Conservation (phyloP, 1,140 invertebrate genomes). For the Drosophila mojavensis region DNA sequence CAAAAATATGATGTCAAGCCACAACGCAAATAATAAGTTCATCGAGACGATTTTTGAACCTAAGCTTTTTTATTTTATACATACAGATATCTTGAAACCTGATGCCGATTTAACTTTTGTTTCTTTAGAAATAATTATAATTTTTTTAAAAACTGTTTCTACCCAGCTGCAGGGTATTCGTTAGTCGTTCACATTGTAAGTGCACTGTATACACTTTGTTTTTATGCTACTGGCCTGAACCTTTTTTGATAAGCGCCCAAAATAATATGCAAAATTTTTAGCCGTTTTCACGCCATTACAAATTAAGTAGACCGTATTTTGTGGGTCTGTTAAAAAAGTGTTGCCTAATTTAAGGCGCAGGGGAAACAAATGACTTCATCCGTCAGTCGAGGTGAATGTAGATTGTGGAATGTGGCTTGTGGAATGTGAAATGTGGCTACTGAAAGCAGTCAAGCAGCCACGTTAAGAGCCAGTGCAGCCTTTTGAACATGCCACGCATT, state of each 20-base stretch:
- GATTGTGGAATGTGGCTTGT: slow-evolving; percentile 1
- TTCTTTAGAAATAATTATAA: no score
- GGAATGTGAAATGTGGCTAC: slow-evolving; percentile 2
- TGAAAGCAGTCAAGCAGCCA: slow-evolving; percentile 7
- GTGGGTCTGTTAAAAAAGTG: slow-evolving; percentile 3
- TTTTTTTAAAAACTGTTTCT: not conserved
- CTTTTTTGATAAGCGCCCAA: slow-evolving; percentile 31
- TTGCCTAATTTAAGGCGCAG: slow-evolving; percentile 26
- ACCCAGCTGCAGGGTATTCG: not conserved
- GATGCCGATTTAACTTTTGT: no score
- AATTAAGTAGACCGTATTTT: slow-evolving; percentile 11
- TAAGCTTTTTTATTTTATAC: no score
- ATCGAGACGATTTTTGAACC: no score
- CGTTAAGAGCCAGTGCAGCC: not conserved
- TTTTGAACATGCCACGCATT: not conserved
- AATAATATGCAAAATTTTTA: slow-evolving; percentile 24
- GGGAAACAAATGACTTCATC: slow-evolving; percentile 26
- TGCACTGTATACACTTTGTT: no score
- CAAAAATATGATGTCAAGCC: no score
- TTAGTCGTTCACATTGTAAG: not conserved
- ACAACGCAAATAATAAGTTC: no score
- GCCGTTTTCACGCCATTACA: slow-evolving; percentile 16
- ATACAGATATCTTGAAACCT: no score
- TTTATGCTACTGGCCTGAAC: slow-evolving; percentile 9
- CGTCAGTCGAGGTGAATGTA: slow-evolving; percentile 11